These are phyloP conservation scores for Andrena haemorrhoa DNA, from an alignment of 2,888 invertebrate genomes.

Conservation along the genomic window DNA sequence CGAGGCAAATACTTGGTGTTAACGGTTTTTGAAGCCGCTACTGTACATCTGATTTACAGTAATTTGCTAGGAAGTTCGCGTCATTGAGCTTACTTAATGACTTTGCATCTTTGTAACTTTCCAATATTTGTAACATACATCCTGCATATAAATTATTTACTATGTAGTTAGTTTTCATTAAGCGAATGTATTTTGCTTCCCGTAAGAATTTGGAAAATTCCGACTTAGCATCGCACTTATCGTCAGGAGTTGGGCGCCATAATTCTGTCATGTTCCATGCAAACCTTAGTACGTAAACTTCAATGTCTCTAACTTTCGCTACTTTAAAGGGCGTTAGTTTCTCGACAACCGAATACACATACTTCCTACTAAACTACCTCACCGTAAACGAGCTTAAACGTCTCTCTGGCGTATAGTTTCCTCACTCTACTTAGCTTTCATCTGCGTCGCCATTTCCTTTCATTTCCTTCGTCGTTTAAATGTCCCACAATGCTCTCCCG, in stretches of 20 bases:
- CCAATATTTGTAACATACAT: neutral
- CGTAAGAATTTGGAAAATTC: neutral
- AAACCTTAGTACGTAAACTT: neutral
- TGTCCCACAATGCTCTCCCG: conserved; percentile 56
- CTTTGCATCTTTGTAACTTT: neutral
- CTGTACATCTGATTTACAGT: conserved; percentile 5
- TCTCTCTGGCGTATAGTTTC: neutral
- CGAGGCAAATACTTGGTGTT: conserved; percentile 23
- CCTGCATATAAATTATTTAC: neutral
- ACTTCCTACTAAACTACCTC: neutral
- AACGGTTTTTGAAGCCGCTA: conserved; percentile 4
- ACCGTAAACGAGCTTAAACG: conserved; percentile 2
- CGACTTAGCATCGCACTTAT: neutral
- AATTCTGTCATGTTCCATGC: neutral
- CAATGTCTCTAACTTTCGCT: neutral
- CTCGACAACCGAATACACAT: neutral
- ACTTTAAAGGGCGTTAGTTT: neutral
- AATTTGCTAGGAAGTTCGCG: neutral
- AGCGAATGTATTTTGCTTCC: neutral
- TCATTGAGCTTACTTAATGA: neutral
- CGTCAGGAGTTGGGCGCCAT: neutral
- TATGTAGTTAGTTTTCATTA: neutral
- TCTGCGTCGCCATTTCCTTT: conserved; percentile 1
- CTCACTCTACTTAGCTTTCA: conserved; percentile 30
- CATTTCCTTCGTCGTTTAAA: conserved; percentile 35